A percentile compares a stretch with the other conserved stretches of the same genome.
Conservation (phyloP, 2,113 vertebrate species). For the Epinephelus moara region DNA sequence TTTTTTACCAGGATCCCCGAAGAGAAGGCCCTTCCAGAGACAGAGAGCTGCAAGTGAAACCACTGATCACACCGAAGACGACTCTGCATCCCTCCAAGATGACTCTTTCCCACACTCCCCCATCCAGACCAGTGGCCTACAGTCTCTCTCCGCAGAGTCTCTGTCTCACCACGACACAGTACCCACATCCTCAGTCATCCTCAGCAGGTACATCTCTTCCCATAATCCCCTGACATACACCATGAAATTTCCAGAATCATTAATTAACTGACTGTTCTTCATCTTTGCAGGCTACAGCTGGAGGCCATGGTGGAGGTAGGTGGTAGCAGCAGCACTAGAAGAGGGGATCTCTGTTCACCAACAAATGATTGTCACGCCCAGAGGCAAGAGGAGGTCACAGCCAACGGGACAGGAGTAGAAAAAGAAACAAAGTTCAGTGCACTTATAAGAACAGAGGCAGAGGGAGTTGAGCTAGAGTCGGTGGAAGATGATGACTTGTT, state of each 20-base stretch:
- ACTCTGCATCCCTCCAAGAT: conserved; percentile 81
- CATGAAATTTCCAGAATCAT: neutral
- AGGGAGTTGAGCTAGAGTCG: neutral
- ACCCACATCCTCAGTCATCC: conserved; percentile 84
- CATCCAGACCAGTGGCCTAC: conserved; percentile 79
- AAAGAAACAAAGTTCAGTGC: conserved; percentile 17
- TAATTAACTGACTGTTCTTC: conserved; percentile 9
- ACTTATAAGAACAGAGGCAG: neutral
- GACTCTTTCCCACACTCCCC: conserved; percentile 84
- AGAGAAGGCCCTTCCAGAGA: conserved; percentile 92
- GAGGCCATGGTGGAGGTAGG: conserved; percentile 80
- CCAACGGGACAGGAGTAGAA: conserved; percentile 39
- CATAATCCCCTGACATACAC: neutral
- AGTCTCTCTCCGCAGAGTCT: conserved; percentile 83
- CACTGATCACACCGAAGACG: conserved; percentile 90
- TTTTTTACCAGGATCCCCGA: conserved; percentile 88
- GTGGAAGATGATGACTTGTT: conserved; percentile 64
- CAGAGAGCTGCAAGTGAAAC: conserved; percentile 97
- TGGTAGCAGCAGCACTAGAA: conserved; percentile 37
- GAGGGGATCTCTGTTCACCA: conserved; percentile 19
- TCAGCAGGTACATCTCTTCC: conserved; percentile 88
- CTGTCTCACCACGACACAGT: conserved; percentile 79
- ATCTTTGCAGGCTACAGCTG: conserved; percentile 87
- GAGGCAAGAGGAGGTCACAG: conserved; percentile 32
- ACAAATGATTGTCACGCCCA: neutral